Conservation (phyloP, 2,797 vertebrate genomes). For the Mionectes olivaceus region DNA sequence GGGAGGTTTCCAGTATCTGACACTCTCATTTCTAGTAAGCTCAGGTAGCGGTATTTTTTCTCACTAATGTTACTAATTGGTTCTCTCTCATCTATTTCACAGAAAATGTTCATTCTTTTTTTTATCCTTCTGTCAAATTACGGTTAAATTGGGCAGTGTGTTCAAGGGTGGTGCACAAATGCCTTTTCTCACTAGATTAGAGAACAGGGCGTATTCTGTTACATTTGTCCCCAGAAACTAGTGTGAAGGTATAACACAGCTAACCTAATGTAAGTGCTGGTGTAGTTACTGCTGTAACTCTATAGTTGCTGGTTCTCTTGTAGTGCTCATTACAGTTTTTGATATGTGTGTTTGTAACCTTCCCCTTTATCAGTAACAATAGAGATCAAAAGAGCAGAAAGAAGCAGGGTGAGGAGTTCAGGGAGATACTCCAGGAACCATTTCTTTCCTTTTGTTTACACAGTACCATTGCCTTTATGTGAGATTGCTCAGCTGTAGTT, state of each 20-base stretch:
- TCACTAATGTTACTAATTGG: not conserved
- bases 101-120: not conserved
- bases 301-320: not conserved
- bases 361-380: constrained; percentile 12
- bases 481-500: constrained; percentile 67
- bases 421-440: not conserved
- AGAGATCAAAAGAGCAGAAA: constrained; percentile 32
- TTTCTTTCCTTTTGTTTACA: constrained; percentile 18
- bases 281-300: not conserved
- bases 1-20: not conserved
- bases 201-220: not conserved
- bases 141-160: not conserved
- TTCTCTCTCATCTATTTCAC: not conserved
- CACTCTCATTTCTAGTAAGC: not conserved
- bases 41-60: not conserved
- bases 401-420: not conserved
- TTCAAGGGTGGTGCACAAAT: not conserved
- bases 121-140: not conserved
- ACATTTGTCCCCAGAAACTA: not conserved
- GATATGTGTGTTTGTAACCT: not conserved
- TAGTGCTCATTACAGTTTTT: not conserved
- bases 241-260: not conserved
- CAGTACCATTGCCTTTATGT: constrained; percentile 46
- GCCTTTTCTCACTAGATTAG: not conserved
- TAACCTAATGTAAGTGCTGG: not conserved